Conservation (phyloP, 2,888 invertebrate genomes). For the Thereva unica region DNA sequence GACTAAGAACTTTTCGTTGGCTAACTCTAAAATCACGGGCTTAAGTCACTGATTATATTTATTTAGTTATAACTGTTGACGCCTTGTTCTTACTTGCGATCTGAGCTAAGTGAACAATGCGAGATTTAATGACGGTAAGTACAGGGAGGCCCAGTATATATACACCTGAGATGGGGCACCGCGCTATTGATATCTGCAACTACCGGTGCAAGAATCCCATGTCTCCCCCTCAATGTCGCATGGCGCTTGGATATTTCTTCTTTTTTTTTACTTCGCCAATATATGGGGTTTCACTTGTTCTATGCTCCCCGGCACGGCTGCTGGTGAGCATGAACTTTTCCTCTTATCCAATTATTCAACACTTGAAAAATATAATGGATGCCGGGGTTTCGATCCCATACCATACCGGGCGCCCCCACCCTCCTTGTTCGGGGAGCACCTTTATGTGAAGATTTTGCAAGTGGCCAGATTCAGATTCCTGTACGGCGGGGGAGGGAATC, state of each 20-base stretch:
- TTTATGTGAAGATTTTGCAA: no score
- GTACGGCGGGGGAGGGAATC: no score
- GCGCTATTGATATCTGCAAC: not conserved
- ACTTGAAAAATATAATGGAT: constrained; percentile 12
- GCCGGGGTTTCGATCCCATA: no score
- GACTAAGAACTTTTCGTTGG: not conserved
- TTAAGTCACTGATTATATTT: constrained; percentile 16
- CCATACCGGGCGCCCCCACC: no score
- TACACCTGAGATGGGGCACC: constrained; percentile 43
- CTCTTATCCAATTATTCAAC: constrained; percentile 18
- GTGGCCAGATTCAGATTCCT: no score
- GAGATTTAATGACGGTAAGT: constrained; percentile 58
- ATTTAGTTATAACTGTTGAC: constrained; percentile 3
- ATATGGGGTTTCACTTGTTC: constrained; percentile 16
- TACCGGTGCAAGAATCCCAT: constrained; percentile 22
- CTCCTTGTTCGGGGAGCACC: no score
- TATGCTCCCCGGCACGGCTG: not conserved
- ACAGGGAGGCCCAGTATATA: constrained; percentile 57
- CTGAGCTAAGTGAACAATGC: constrained; percentile 45
- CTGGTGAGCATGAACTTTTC: constrained; percentile 5
- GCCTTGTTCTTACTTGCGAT: constrained; percentile 28
- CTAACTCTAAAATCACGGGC: not conserved
- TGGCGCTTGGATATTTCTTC: constrained; percentile 12
- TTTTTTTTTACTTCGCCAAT: not conserved
- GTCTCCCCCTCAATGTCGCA: constrained; percentile 33